A percentile compares a stretch with the other conserved stretches of the same genome.
Conservation (phyloP, 2,797 vertebrate species). For the Pithecia hirsuta region DNA sequence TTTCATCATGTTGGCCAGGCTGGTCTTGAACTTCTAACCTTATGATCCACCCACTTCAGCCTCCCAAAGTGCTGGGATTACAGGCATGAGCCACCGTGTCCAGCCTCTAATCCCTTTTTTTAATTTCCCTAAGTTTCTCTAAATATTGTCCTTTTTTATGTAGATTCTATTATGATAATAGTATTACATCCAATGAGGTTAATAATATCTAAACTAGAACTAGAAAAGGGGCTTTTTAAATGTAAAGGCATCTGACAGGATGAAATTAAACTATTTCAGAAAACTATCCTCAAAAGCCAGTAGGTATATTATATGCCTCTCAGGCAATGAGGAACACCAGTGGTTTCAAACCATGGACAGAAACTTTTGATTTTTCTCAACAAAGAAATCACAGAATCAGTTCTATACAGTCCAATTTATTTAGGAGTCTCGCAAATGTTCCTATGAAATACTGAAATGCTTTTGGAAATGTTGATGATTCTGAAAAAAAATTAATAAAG, state of each 20-base stretch:
- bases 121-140: neutral
- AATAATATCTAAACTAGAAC: neutral
- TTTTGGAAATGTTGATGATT: constrained; percentile 20
- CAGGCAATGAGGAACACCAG: neutral
- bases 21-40: too few species aligned
- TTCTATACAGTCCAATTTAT: neutral
- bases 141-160: neutral
- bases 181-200: neutral
- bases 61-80: too few species aligned
- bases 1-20: too few species aligned
- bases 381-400: neutral
- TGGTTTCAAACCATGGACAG: neutral
- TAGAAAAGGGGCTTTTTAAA: neutral
- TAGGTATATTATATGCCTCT: neutral
- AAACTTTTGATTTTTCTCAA: neutral
- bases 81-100: too few species aligned
- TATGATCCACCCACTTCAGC: too few species aligned
- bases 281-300: constrained; percentile 8
- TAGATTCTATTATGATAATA: neutral
- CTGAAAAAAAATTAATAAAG: neutral
- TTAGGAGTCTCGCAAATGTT: neutral
- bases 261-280: constrained; percentile 12
- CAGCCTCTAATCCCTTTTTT: neutral
- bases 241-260: neutral
- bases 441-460: neutral